Evolutionary conservation across 2,797 vertebrate species (phyloP).

Genomic region (Dryobates pubescens): DNA sequence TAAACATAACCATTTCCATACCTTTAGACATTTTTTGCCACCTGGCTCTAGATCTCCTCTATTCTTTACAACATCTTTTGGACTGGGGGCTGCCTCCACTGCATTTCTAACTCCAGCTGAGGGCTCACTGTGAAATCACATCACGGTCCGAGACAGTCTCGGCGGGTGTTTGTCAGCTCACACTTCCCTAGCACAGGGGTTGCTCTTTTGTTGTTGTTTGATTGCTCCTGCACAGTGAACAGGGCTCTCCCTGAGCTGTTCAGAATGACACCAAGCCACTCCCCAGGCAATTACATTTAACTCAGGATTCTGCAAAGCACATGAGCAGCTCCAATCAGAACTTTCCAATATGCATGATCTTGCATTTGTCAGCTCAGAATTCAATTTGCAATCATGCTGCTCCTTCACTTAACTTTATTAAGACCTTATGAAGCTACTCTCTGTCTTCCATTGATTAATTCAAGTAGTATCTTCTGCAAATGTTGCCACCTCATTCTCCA

Average conservation of each 20-base stretch:
- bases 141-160: neutral
- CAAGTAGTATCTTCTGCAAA: slow-evolving; percentile 3
- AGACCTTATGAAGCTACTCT: slow-evolving; percentile 32
- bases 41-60: neutral
- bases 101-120: neutral
- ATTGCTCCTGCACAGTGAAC: neutral
- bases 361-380: slow-evolving; percentile 42
- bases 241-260: slow-evolving; percentile 2
- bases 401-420: slow-evolving; percentile 49
- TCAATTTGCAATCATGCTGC: slow-evolving; percentile 47
- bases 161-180: neutral
- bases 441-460: slow-evolving; percentile 12
- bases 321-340: neutral
- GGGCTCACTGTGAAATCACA: neutral
- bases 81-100: neutral
- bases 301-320: slow-evolving; percentile 28
- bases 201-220: neutral
- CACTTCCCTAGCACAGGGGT: neutral
- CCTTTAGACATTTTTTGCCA: neutral
- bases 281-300: slow-evolving; percentile 12
- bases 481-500: slow-evolving; percentile 9
- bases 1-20: neutral
- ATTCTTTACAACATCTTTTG: neutral
- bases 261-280: neutral
- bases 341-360: slow-evolving; percentile 13